These are phyloP conservation scores for Ciconia maguari DNA, from an alignment of 2,113 vertebrate genomes.

Conservation along the genomic window DNA sequence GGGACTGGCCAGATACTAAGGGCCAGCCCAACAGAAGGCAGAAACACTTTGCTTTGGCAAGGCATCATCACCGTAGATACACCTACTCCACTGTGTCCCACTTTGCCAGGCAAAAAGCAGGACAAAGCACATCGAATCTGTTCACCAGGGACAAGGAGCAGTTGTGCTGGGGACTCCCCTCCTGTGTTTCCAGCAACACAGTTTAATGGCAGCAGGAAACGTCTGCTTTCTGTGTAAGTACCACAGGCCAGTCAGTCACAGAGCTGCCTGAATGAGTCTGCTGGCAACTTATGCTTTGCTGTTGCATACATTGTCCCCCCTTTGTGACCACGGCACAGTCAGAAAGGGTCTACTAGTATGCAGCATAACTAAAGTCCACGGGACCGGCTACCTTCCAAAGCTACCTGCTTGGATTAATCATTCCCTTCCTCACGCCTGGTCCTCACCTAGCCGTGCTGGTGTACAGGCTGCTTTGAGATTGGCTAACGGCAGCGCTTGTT, in stretches of 20 bases:
- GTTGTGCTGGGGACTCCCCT: not conserved
- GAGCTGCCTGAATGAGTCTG: not conserved
- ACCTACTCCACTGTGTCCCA: accelerated
- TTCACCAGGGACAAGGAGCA: not conserved
- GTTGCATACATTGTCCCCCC: slow-evolving; percentile 20
- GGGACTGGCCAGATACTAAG: not conserved
- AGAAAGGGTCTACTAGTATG: slow-evolving; percentile 48
- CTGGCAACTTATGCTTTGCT: slow-evolving; percentile 2
- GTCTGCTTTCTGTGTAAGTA: not conserved
- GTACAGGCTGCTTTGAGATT: slow-evolving; percentile 89
- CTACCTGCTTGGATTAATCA: accelerated
- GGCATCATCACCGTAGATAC: accelerated
- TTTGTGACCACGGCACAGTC: not conserved
- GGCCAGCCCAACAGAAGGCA: not conserved
- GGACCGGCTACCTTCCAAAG: accelerated
- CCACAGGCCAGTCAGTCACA: not conserved
- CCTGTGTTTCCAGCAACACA: not conserved
- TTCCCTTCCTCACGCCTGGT: accelerated
- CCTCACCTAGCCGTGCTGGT: slow-evolving; percentile 88
- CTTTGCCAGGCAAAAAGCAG: not conserved
- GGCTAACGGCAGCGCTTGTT: slow-evolving; percentile 78
- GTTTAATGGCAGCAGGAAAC: not conserved
- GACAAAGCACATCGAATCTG: not conserved
- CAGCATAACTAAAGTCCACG: accelerated
- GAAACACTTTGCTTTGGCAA: accelerated